Percentiles rank a stretch among this genome's conserved stretches.
Conservation (phyloP, 1,140 invertebrate genomes). For the Polypedilum vanderplanki region DNA sequence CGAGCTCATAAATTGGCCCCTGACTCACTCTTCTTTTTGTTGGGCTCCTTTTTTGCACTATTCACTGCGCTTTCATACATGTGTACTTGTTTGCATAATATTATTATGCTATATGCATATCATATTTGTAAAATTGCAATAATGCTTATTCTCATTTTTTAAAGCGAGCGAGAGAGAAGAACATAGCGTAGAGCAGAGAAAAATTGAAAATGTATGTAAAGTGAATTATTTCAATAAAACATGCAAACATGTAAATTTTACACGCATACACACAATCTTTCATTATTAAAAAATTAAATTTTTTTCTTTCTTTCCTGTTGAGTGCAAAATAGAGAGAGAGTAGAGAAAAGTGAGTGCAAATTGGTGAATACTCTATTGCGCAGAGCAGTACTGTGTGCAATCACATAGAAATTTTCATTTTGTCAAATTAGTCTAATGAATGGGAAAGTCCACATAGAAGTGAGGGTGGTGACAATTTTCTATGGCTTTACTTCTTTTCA, state of each 20-base stretch:
- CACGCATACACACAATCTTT: conserved; percentile 6
- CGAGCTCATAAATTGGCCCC: conserved; percentile 13
- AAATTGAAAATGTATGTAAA: conserved; percentile 22
- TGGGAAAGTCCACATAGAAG: background rate
- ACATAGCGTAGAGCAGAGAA: background rate
- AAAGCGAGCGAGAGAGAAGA: background rate
- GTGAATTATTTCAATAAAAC: conserved; percentile 28
- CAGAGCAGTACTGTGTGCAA: background rate
- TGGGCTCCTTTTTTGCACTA: background rate
- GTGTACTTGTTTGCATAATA: background rate
- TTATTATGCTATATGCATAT: background rate
- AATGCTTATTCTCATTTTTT: too few relatives aligned
- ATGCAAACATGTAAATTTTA: conserved; percentile 22
- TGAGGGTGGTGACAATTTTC: too few relatives aligned
- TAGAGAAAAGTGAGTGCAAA: conserved; percentile 23
- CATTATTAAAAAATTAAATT: background rate
- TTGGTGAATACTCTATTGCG: background rate
- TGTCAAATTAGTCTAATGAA: conserved; percentile 1
- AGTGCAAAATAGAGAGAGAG: background rate
- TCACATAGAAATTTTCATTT: background rate
- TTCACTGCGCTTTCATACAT: conserved; percentile 12
- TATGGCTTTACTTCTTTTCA: too few relatives aligned
- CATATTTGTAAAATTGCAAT: too few relatives aligned
- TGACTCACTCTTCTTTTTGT: background rate
- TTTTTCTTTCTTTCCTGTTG: conserved; percentile 5